Evolutionary conservation across 1,140 invertebrate species (phyloP), one percentile per base, ranked within the genome.

Genomic region (Diabrotica virgifera): DNA sequence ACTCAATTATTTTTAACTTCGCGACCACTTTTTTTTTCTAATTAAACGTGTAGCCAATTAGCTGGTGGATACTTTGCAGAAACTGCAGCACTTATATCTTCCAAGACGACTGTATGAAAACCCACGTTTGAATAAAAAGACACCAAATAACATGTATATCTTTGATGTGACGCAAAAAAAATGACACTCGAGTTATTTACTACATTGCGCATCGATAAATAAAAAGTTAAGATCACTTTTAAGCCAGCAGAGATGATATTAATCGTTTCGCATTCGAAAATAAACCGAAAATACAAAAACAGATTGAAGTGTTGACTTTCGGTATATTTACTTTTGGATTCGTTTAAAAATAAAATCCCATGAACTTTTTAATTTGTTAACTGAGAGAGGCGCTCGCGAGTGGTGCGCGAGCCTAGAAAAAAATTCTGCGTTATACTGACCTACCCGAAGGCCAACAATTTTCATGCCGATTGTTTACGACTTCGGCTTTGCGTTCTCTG

Each of bases 1-100:
- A 60, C 8, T 13, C 36, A 35, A 60, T 60, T 60, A 60, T 60
- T 60, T 60, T 60, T 60, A 60, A 36, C 40, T 50, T 46, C 8
- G 24, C 12, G 59, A 35, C 40, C 36, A 14, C n/a, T 51, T 51
- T 60, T 60, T 60, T 60, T 60, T 24, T 9, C 14, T 60, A 60
- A 60, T 60, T 60, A 60, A 52, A 50, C 50, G 38, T 37, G 38
- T 37, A 11, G 8, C 37, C 36, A 59, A 46, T 59, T 60, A 52
- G 46, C 13, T 24, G 14, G 13, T 12, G 46, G 8, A 35, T 24
- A 40, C 36, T 51, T 14, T 46, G 40, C n/a, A n/a, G 40, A 10
- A 46, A 46, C 40, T 46, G 40, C n/a, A 46, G 8, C 40, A 46
- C 3, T 46, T 10, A 46, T 10, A 6, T n/a, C 2, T 46, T 46